These are phyloP conservation scores for Nasonovia ribisnigri DNA, from an alignment of 2,888 invertebrate species.

Conservation along the genomic window DNA sequence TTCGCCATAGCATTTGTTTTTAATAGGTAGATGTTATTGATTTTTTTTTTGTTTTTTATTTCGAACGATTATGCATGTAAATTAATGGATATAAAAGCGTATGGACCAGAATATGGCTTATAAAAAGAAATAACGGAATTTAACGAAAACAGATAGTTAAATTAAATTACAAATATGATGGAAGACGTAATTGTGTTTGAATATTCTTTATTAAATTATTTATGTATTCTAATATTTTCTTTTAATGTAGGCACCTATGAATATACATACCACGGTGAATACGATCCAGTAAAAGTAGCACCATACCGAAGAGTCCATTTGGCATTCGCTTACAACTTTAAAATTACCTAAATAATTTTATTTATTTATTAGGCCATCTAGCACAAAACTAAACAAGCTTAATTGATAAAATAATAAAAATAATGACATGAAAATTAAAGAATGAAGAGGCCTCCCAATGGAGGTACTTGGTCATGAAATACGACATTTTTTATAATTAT, in stretches of 20 bases:
- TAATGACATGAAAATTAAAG: background rate
- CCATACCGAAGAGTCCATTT: background rate
- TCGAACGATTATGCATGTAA: background rate
- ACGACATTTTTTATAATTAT: background rate
- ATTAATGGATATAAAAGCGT: background rate
- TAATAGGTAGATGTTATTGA: background rate
- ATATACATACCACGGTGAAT: background rate
- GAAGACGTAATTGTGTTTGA: background rate
- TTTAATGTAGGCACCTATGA: background rate
- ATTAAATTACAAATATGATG: conserved; percentile 15
- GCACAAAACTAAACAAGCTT: background rate
- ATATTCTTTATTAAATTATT: no score
- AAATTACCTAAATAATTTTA: background rate
- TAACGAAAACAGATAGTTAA: conserved; percentile 8
- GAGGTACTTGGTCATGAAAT: background rate
- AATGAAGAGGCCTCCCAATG: background rate
- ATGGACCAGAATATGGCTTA: background rate
- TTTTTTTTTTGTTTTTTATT: background rate
- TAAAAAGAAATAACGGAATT: background rate
- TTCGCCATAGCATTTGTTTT: background rate
- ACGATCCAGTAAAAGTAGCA: background rate
- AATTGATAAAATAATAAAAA: background rate
- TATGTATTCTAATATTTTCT: no score
- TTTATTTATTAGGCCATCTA: background rate
- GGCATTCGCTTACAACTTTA: background rate